phyloP scores from a whole-genome alignment of 2,113 vertebrate species.

The Odontophorus gujanensis region DNA sequence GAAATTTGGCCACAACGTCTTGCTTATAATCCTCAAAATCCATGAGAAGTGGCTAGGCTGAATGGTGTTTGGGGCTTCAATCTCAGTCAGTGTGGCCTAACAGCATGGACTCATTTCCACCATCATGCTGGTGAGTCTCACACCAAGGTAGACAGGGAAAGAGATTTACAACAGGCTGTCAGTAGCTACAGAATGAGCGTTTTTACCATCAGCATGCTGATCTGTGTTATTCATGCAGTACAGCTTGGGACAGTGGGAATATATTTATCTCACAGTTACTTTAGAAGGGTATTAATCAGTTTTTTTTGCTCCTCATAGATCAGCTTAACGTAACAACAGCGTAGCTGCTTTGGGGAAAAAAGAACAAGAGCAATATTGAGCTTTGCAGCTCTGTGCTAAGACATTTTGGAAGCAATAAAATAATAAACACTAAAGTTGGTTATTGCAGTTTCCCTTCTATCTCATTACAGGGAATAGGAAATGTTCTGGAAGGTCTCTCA shows the following conservation, averaged over 20 bases:
- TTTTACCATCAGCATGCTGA: not conserved
- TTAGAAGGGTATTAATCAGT: not conserved
- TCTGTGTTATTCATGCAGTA: not conserved
- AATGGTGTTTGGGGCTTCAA: not conserved
- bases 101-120: accelerated
- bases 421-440: not conserved
- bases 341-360: not conserved
- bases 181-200: not conserved
- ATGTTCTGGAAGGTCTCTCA: not conserved
- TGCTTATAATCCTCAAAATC: not conserved
- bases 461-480: not conserved
- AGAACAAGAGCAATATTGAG: not conserved
- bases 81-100: not conserved
- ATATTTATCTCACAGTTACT: not conserved
- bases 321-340: not conserved
- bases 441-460: not conserved
- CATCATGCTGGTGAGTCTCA: not conserved
- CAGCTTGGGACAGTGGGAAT: not conserved
- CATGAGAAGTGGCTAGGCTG: not conserved
- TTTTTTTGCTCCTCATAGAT: not conserved
- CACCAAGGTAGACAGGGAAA: not conserved
- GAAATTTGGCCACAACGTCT: not conserved
- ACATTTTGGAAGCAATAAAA: not conserved
- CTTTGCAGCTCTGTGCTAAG: not conserved
- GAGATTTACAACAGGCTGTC: not conserved